A percentile compares a stretch with the other conserved stretches of the same genome.
These are phyloP conservation scores for Aphidius gifuensis DNA, from an alignment of 1,140 invertebrate genomes.

Conservation along the genomic window DNA sequence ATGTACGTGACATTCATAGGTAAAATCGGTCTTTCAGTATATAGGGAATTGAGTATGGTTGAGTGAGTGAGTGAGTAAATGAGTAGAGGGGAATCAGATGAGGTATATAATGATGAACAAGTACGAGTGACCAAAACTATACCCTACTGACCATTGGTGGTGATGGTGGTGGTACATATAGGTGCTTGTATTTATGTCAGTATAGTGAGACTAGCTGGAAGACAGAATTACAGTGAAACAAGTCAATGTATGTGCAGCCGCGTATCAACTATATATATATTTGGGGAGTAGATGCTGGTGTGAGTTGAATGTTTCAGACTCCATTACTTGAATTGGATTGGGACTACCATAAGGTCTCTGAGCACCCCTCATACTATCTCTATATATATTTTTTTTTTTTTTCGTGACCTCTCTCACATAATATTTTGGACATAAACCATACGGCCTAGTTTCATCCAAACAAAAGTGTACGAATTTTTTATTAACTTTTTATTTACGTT, in stretches of 20 bases:
- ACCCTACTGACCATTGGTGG: constrained; percentile 8
- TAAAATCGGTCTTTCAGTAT: neutral
- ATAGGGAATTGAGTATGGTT: neutral
- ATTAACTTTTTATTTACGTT: too few species aligned
- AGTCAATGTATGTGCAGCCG: neutral
- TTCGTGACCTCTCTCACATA: constrained; percentile 9
- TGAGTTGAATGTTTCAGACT: constrained; percentile 47
- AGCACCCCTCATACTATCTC: constrained; percentile 28
- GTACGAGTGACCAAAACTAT: constrained; percentile 17
- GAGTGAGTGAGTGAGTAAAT: neutral
- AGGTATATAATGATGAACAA: constrained; percentile 15
- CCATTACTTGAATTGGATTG: constrained; percentile 50
- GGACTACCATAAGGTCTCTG: constrained; percentile 44
- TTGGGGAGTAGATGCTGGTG: constrained; percentile 2
- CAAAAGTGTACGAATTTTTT: neutral
- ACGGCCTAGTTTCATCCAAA: neutral
- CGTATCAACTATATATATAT: too few species aligned
- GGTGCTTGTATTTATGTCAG: constrained; percentile 15
- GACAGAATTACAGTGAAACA: constrained; percentile 14
- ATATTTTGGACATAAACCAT: constrained; percentile 43
- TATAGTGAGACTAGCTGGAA: constrained; percentile 11
- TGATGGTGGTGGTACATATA: constrained; percentile 5
- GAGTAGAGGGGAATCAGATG: neutral
- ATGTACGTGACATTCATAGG: constrained; percentile 12
- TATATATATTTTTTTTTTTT: too few species aligned